phyloP scores from a whole-genome alignment of 2,888 invertebrate species.

The Busseola fusca region DNA sequence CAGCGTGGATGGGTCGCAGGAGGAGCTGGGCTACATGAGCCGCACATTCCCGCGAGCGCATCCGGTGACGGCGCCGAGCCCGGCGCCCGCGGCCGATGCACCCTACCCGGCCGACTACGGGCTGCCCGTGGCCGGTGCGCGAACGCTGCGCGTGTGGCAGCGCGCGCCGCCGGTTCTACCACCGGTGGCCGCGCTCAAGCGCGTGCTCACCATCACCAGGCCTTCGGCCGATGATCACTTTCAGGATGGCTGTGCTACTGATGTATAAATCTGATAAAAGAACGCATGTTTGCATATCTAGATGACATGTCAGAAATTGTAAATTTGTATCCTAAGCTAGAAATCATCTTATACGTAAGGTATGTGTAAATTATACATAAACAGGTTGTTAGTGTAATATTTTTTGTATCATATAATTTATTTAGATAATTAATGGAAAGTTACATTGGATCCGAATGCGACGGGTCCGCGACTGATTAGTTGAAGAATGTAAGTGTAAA shows the following conservation, averaged over 20 bases:
- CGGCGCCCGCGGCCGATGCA: conserved; percentile 81
- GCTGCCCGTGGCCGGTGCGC: conserved; percentile 91
- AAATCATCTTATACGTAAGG: conserved; percentile 77
- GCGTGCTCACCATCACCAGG: conserved; percentile 94
- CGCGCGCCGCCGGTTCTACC: conserved; percentile 95
- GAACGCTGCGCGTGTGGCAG: conserved; percentile 96
- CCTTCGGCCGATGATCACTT: conserved; percentile 97
- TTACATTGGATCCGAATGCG: conserved; percentile 84
- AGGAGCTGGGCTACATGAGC: conserved; percentile 90
- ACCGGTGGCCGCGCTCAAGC: conserved; percentile 95
- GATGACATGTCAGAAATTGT: conserved; percentile 76
- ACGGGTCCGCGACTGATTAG: conserved; percentile 88
- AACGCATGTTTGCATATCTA: conserved; percentile 71
- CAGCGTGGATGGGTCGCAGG: conserved; percentile 89
- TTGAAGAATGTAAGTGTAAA: conserved; percentile 86
- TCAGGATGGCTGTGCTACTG: conserved; percentile 97
- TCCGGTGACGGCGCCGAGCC: conserved; percentile 75
- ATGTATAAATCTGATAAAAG: conserved; percentile 90
- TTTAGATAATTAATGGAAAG: conserved; percentile 86
- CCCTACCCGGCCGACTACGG: conserved; percentile 94
- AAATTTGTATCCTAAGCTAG: conserved; percentile 76
- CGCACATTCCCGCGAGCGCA: conserved; percentile 90
- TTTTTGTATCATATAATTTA: conserved; percentile 89
- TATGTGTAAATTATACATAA: conserved; percentile 80
- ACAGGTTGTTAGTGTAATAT: conserved; percentile 84